These are phyloP conservation scores for Nomada fucata DNA, from an alignment of 2,888 invertebrate genomes.

Conservation along the genomic window DNA sequence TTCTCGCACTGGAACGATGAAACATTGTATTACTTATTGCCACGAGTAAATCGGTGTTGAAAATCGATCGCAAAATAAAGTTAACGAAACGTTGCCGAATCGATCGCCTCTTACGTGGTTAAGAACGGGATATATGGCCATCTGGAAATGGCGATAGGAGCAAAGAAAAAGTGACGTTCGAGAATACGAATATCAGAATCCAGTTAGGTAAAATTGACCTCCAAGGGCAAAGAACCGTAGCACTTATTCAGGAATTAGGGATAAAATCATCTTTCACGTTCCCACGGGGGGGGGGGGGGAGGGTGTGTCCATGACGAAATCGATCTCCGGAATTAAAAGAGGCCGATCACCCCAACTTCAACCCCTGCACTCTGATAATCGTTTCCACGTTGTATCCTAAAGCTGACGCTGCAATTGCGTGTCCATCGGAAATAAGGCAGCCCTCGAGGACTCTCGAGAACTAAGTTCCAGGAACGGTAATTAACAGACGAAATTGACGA, in stretches of 20 bases:
- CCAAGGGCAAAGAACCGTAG: neutral
- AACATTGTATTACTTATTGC: no score
- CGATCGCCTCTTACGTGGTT: no score
- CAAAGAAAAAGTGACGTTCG: no score
- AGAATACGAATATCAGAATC: no score
- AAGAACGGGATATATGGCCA: no score
- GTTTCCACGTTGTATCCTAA: slow-evolving; percentile 32
- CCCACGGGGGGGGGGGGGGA: neutral
- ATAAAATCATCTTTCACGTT: neutral
- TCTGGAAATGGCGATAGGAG: no score
- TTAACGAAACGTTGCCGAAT: no score
- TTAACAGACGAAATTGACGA: slow-evolving; percentile 21
- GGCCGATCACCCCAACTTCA: neutral
- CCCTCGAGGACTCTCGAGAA: slow-evolving; percentile 29
- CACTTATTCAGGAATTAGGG: neutral
- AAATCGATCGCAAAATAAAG: no score
- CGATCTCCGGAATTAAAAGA: neutral
- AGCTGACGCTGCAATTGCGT: slow-evolving; percentile 32
- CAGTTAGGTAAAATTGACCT: neutral
- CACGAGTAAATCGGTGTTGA: no score
- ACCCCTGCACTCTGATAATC: slow-evolving; percentile 38
- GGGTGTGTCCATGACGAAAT: slow-evolving; percentile 5
- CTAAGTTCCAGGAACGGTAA: slow-evolving; percentile 12
- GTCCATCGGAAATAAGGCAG: slow-evolving; percentile 31
- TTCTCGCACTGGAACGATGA: no score